These are phyloP conservation scores for Leucophenga maculata DNA, from an alignment of 2,888 invertebrate species.

Conservation along the genomic window DNA sequence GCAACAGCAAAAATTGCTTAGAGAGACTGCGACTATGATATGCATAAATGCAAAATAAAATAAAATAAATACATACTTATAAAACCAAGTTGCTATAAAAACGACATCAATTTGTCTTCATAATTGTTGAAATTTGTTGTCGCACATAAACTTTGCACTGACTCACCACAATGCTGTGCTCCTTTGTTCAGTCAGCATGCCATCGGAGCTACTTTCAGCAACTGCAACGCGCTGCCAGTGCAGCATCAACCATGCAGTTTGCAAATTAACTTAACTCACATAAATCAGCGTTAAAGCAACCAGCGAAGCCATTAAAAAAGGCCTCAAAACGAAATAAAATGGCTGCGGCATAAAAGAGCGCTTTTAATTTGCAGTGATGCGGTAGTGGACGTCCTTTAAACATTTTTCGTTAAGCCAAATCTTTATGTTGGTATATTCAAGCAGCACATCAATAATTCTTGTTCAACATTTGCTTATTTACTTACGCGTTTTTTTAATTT, in stretches of 20 bases:
- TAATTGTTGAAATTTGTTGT: slow-evolving; percentile 9
- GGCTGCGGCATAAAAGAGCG: slow-evolving; percentile 14
- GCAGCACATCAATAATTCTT: too few relatives aligned
- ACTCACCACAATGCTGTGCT: too few relatives aligned
- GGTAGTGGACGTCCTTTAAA: too few relatives aligned
- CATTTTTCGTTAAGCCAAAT: too few relatives aligned
- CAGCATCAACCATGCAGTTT: background rate
- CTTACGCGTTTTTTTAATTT: too few relatives aligned
- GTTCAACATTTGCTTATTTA: background rate
- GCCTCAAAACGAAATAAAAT: background rate
- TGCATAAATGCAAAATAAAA: background rate
- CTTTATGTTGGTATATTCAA: too few relatives aligned
- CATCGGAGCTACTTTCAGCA: background rate
- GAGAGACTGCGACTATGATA: background rate
- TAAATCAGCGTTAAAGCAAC: slow-evolving; percentile 60
- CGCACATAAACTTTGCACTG: background rate
- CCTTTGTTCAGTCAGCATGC: background rate
- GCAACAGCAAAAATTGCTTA: too few relatives aligned
- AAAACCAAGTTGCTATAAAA: background rate
- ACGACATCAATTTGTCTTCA: background rate
- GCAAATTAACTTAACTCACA: slow-evolving; percentile 63
- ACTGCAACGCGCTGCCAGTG: background rate
- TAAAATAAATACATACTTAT: background rate
- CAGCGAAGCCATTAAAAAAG: slow-evolving; percentile 4
- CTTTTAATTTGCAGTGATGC: slow-evolving; percentile 14